Evolutionary conservation across 2,888 invertebrate species (phyloP).

Genomic region (Halictus quadricinctus): DNA sequence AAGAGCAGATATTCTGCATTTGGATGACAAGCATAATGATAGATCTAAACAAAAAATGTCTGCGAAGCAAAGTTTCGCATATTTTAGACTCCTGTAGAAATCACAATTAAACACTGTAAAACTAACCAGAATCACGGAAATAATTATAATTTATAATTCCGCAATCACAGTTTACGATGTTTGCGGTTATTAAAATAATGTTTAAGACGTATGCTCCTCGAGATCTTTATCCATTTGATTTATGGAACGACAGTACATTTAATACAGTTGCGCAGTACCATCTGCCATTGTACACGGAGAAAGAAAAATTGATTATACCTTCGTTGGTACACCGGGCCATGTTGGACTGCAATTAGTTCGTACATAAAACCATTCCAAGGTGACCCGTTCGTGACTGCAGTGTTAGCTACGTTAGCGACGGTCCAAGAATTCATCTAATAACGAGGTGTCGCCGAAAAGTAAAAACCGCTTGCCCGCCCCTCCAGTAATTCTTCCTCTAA

Average conservation of each 20-base stretch:
- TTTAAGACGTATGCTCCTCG: background rate
- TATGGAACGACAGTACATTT: conserved; percentile 5
- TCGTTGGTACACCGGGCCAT: background rate
- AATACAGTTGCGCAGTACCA: conserved; percentile 7
- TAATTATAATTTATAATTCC: background rate
- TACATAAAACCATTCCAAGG: background rate
- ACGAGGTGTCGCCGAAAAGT: conserved; percentile 44
- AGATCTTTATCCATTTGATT: conserved; percentile 9
- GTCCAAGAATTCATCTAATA: conserved; percentile 25
- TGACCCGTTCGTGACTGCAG: background rate
- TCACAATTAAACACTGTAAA: background rate
- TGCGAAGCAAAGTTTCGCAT: background rate
- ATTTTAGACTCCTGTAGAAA: background rate
- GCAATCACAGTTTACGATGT: conserved; percentile 6
- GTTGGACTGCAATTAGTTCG: conserved; percentile 20
- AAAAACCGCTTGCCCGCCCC: conserved; percentile 23
- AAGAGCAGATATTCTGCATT: background rate
- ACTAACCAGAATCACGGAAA: background rate
- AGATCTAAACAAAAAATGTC: background rate
- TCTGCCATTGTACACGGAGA: background rate
- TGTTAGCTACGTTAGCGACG: background rate
- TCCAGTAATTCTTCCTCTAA: conserved; percentile 51
- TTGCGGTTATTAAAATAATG: background rate
- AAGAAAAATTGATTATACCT: conserved; percentile 18
- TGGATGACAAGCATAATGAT: background rate